Base-by-base conservation (phyloP, 2,797 vertebrate genomes). In the Darevskia nairensis region DNA sequence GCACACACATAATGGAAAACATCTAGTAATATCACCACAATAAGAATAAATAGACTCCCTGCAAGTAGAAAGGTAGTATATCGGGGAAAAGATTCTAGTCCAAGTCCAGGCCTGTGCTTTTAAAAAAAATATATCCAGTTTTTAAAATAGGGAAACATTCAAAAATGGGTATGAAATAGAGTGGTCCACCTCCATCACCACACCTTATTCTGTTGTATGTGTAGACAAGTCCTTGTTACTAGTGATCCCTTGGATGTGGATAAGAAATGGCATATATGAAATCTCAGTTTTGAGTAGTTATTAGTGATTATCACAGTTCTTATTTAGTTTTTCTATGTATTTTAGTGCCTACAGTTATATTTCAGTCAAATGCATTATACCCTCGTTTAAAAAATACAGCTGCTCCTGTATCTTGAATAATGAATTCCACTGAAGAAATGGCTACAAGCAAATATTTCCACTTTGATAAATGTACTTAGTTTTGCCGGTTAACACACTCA, bases 401-500 rank as follows among this genome's bases (percentile, higher is more conserved):
- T 41, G 46, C 23, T 32, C 39, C 41, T 27, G 1, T 75, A 35
- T 50, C 39, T 89, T 82, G 85, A 84, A 84, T 72, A 41, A 8
- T 32, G 84, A 90, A 91, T 13, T 59, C 66, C 82, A 86, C 4
- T 27, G 68, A 88, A 81, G 86, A 91, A 44, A 91, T 75, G 61
- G 44, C 23, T 81, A 76, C 68, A 92, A 35, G 17, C 29, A 0
- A 89, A 91, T 93, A 93, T 89, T 44, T n/a, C 50, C 72, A 72
- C 0, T 0, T 29, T 88, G 91, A 80, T 78, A 93, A 93, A 95
- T 91, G 76, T 41, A 85, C 68, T 90, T 64, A 89, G 93, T 94
- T 95, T 69, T 87, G 92, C 84, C 88, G 61, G 92, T 92, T 88
- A 86, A 64, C 3, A 4, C 83, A 90, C 68, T 93, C 92, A 88